A percentile compares a stretch with the other conserved stretches of the same genome.
phyloP scores from a whole-genome alignment of 2,888 invertebrate genomes.

The Rhopalosiphum nymphaeae region DNA sequence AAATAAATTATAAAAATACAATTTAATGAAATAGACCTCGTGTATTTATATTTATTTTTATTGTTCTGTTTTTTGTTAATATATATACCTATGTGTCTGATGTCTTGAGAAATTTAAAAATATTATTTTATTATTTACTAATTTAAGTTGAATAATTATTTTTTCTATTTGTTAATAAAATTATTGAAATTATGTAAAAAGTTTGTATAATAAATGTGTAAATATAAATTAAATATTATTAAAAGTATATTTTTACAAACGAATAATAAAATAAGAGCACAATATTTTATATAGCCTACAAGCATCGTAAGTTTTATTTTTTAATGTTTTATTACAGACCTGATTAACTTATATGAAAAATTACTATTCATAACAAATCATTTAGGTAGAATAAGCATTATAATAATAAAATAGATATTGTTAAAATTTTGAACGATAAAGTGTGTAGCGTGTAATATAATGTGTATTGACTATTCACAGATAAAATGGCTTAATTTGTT shows the following conservation, averaged over 20 bases:
- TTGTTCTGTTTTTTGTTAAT: not conserved
- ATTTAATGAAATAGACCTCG: too few relatives aligned
- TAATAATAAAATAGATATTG: not conserved
- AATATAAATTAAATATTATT: not conserved
- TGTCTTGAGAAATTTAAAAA: not conserved
- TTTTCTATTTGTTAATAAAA: not conserved
- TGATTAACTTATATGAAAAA: not conserved
- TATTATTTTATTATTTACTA: too few relatives aligned
- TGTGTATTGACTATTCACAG: not conserved
- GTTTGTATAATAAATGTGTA: not conserved
- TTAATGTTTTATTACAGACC: not conserved
- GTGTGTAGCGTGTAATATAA: not conserved
- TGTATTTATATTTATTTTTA: too few relatives aligned
- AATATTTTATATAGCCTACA: not conserved
- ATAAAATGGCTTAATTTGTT: not conserved
- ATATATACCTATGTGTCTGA: too few relatives aligned
- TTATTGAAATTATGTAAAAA: not conserved
- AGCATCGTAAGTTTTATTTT: too few relatives aligned
- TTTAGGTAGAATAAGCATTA: not conserved
- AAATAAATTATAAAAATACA: too few relatives aligned
- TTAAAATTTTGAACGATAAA: not conserved
- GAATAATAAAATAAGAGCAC: not conserved
- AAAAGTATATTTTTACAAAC: not conserved
- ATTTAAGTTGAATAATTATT: not conserved
- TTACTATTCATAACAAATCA: not conserved